Base-by-base conservation (phyloP, 2,888 invertebrate genomes). In the Luperina testacea region DNA sequence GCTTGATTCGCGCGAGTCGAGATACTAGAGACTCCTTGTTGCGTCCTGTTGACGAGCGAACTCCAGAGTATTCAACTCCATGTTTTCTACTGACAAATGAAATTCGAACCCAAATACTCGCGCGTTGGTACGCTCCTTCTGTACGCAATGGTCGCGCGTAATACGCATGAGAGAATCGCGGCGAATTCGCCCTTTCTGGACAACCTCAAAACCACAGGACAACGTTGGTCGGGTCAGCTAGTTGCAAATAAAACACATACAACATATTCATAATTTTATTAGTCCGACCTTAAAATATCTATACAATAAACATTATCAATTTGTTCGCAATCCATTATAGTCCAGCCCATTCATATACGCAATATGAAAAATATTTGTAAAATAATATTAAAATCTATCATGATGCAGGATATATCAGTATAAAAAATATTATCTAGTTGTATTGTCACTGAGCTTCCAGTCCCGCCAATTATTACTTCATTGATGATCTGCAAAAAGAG, bases 261-360 rank as follows among this genome's bases (percentile, higher is more conserved):
- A 13, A 82, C 63, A 78, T 78, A 8, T 83, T 77, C 80, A 88
- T 83, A 80, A 88, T 88, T 88, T 84, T 87, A 88, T 88, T 85
- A 83, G 88, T 88, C 82, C 73, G 82, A 78, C 81, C 83, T 83
- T 88, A 90, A 89, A 89, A 90, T 88, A 89, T 85, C 87, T 90
- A 89, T 90, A 91, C 90, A 91, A 90, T 90, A 90, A 84, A 84
- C 88, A 90, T 87, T 87, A 87, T 82, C 86, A 91, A 89, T 88
- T 85, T 81, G 11, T 80, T 78, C 53, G 57, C 78, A 84, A 82
- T 80, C 65, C 85, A 85, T 15, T 38, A 24, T 74, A 81, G 76
- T 80, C 77, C 74, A 81, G 81, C 69, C 78, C 81, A 90, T 92
- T 93, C 94, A 94, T 94, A 94, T 94, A 92, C 88, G 85, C 88